Evolutionary conservation across 2,797 vertebrate species (phyloP).

Genomic region (Tapera naevia): DNA sequence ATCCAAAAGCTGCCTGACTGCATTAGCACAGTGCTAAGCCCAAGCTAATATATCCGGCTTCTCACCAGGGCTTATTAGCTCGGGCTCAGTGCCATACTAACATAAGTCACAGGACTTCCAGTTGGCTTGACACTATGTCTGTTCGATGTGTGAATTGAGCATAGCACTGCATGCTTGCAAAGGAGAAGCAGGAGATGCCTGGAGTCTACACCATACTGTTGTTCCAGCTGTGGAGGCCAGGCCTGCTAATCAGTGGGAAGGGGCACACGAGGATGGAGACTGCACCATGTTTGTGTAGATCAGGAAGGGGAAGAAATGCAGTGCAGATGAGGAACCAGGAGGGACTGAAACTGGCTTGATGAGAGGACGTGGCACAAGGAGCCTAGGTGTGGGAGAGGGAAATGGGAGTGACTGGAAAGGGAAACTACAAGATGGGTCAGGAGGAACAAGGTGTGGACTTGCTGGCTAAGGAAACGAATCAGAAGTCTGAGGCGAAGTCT

Average conservation of each 20-base stretch:
- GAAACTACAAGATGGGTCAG: conserved; percentile 16
- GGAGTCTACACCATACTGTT: neutral
- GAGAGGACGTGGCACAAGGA: neutral
- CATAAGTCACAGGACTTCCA: conserved; percentile 51
- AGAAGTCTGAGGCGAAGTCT: neutral
- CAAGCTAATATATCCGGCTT: conserved; percentile 74
- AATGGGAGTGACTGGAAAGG: conserved; percentile 34
- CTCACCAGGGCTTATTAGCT: conserved; percentile 71
- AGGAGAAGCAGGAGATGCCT: neutral
- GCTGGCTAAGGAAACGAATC: neutral
- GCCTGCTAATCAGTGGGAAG: neutral
- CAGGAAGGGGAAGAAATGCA: neutral
- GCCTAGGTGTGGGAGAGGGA: neutral
- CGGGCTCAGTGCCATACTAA: conserved; percentile 63
- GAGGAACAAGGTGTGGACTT: conserved; percentile 27
- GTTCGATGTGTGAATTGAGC: neutral
- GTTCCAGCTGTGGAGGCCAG: neutral
- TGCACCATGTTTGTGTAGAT: accelerated
- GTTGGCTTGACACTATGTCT: conserved; percentile 52
- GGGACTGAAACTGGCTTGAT: conserved; percentile 28
- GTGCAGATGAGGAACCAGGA: neutral
- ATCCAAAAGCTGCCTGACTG: conserved; percentile 72
- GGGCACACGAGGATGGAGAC: neutral
- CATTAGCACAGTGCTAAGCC: conserved; percentile 68
- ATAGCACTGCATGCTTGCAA: neutral